Conservation (phyloP, 1,140 invertebrate species). For the Yoshiicerus persimilis region DNA sequence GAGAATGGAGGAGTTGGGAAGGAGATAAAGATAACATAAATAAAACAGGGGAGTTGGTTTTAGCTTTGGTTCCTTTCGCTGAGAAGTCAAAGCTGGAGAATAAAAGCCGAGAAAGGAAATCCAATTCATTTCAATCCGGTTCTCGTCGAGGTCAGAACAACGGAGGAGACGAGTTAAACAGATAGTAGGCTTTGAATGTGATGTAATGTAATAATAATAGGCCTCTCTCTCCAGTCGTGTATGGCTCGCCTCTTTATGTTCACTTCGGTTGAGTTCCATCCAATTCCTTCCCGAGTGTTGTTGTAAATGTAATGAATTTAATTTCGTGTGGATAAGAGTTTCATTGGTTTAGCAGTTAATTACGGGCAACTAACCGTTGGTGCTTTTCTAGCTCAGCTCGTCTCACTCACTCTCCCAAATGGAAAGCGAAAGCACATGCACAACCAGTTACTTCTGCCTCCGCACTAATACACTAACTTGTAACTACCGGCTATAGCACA, state of each 20-base stretch:
- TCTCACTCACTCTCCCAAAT: conserved; percentile 6
- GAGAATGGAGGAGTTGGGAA: background rate
- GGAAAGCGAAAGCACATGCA: background rate
- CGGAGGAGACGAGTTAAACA: background rate
- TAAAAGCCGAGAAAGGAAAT: conserved; percentile 26
- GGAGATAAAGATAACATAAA: conserved; percentile 29
- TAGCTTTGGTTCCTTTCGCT: background rate
- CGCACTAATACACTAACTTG: background rate
- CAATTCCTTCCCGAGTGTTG: conserved; percentile 3
- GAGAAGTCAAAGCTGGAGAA: conserved; percentile 7
- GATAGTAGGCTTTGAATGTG: conserved; percentile 1
- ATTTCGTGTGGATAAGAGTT: conserved; percentile 20
- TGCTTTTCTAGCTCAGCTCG: background rate
- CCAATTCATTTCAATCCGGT: conserved; percentile 25
- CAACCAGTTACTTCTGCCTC: background rate
- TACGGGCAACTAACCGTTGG: conserved; percentile 16
- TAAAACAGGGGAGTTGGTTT: background rate
- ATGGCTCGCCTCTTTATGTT: background rate
- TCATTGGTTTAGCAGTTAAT: conserved; percentile 22
- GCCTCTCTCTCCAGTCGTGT: background rate
- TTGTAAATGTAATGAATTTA: conserved; percentile 23
- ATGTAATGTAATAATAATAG: conserved; percentile 23
- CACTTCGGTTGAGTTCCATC: background rate
- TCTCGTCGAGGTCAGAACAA: conserved; percentile 14
- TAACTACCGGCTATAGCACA: background rate